Evolutionary conservation across 2,113 vertebrate species (phyloP).

Genomic region (Trachemys scripta): DNA sequence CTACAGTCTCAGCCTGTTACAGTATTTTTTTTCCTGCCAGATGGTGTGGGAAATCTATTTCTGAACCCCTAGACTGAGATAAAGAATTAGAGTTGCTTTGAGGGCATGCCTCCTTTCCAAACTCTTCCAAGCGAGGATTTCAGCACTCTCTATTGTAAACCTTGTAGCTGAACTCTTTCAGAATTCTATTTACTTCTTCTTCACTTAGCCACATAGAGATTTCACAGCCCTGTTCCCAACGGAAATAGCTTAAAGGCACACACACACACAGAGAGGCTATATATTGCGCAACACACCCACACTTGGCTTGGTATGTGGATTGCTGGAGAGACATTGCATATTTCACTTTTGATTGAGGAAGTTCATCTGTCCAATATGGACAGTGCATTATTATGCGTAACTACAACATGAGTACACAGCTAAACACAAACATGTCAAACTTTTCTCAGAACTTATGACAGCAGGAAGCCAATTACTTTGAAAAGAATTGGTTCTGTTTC

Average conservation of each 20-base stretch:
- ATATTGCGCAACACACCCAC: neutral
- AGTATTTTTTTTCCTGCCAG: slow-evolving; percentile 39
- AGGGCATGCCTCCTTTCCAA: slow-evolving; percentile 30
- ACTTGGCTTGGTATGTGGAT: neutral
- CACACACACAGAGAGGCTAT: neutral
- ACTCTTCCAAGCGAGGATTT: slow-evolving; percentile 5
- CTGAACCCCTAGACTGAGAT: slow-evolving; percentile 42
- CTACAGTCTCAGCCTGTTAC: neutral
- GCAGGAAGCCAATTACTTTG: slow-evolving; percentile 83
- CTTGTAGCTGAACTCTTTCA: slow-evolving; percentile 19
- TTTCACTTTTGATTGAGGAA: slow-evolving; percentile 16
- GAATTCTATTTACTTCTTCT: slow-evolving; percentile 30
- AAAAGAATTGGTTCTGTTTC: slow-evolving; percentile 78
- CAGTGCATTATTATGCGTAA: slow-evolving; percentile 53
- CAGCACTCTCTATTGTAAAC: slow-evolving; percentile 20
- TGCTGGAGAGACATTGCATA: neutral
- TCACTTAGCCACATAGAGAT: neutral
- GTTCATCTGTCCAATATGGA: slow-evolving; percentile 53
- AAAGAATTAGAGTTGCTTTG: slow-evolving; percentile 26
- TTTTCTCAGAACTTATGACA: slow-evolving; percentile 75
- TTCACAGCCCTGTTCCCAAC: neutral
- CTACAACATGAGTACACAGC: slow-evolving; percentile 55
- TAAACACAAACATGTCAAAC: slow-evolving; percentile 70
- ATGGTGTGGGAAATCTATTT: slow-evolving; percentile 40
- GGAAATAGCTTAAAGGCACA: slow-evolving; percentile 24